Evolutionary conservation across 2,888 invertebrate species (phyloP), one percentile per base, ranked within the genome.

Genomic region (Octonoba sinensis): DNA sequence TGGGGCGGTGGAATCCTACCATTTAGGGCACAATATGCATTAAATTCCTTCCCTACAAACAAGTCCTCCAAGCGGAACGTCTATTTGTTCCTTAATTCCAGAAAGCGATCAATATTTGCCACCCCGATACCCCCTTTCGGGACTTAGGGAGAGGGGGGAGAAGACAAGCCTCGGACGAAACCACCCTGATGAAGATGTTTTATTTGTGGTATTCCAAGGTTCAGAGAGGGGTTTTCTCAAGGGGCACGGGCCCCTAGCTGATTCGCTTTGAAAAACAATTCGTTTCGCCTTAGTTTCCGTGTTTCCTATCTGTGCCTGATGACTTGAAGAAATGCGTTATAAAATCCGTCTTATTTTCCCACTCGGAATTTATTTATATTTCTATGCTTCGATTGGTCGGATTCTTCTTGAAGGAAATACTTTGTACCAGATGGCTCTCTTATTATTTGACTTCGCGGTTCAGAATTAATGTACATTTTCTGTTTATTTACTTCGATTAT

Each of bases 81-180:
- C 76, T 77, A 62, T 77, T 77, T 77, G 76, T 62, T 77, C 69
- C 76, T 54, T 77, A 69, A 77, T 77, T 77, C 76, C 56, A 47
- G 62, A 64, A 69, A 64, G 62, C 56, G 69, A 70, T 70, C 70
- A 62, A 77, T 70, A 62, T 16, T 57, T 66, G 24, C 65, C 66
- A 54, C 59, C 72, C 62, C 44, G 18, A 8, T 56, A 74, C 65
- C 74, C 67, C 67, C 60, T 67, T 60, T 24, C 70, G 70, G 76
- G 73, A 73, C 65, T 6, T 3, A 54, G 62, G 60, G 64, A 27
- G 20, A 54, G 54, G 6, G 54, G 54, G 20, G 54, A 22, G 65
- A 36, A 46, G 24, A 36, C 36, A 36, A 44, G 56, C 57, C 54
- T 74, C 44, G 65, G 49, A 71, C 57, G 47, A 66, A 74, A 69